A percentile compares a stretch with the other conserved stretches of the same genome.
phyloP scores from a whole-genome alignment of 2,797 vertebrate species.

The Dendrocincla fuliginosa region DNA sequence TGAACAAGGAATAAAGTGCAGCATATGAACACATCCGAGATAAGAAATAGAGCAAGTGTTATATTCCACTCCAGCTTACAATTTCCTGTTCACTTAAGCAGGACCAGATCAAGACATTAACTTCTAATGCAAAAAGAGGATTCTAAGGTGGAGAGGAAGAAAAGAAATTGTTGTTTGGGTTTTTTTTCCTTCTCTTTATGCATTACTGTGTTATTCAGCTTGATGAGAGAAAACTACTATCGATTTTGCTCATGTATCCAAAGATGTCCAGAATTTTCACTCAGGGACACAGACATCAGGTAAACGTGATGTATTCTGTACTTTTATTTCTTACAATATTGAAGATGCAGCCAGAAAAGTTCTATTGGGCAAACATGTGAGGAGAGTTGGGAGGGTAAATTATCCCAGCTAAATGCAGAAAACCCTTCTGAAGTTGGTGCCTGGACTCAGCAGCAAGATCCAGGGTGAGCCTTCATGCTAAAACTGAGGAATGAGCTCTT shows the following conservation, averaged over 20 bases:
- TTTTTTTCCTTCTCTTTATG: not conserved
- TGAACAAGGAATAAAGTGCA: not conserved
- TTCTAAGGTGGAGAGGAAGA: not conserved
- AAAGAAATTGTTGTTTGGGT: not conserved
- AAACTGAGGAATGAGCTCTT: not conserved
- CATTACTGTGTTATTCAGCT: not conserved
- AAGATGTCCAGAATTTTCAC: not conserved
- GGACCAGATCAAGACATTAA: not conserved
- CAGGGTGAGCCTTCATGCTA: not conserved
- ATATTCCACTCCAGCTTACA: not conserved
- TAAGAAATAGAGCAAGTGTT: not conserved
- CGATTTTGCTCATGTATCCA: not conserved
- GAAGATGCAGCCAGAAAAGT: not conserved
- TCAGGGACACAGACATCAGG: too few species aligned
- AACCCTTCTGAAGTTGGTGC: not conserved
- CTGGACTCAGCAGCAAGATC: not conserved
- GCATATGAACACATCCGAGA: not conserved
- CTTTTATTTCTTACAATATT: not conserved
- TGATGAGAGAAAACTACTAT: not conserved
- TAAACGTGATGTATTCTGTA: not conserved
- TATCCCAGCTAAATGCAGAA: not conserved
- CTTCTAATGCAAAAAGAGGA: not conserved
- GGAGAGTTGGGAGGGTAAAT: not conserved
- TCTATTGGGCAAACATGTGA: not conserved
- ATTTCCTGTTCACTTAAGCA: not conserved